Conservation (phyloP, 2,888 invertebrate species). For the Hemithea aestivaria region DNA sequence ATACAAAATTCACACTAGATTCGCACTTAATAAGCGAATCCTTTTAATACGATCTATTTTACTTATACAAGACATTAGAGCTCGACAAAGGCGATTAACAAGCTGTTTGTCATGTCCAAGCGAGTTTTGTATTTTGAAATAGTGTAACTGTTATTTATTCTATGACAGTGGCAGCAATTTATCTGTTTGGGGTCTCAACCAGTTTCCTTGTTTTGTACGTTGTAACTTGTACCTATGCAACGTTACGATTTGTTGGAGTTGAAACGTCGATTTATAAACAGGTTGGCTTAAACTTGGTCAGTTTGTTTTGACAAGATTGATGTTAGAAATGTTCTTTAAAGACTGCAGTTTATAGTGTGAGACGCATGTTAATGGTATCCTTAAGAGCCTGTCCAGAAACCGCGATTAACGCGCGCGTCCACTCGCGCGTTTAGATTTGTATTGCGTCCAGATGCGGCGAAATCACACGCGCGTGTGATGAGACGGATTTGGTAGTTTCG, state of each 20-base stretch:
- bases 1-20: constrained; percentile 36
- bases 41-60: constrained; percentile 57
- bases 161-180: constrained; percentile 18
- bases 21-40: constrained; percentile 37
- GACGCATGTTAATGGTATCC: too few species aligned
- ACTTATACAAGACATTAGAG: constrained; percentile 50
- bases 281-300: constrained; percentile 10
- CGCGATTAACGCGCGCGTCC: too few species aligned
- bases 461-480: too few species aligned
- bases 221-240: constrained; percentile 17
- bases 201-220: constrained; percentile 26
- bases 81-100: constrained; percentile 64
- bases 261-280: constrained; percentile 20
- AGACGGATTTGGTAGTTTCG: too few species aligned
- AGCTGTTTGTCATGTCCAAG: constrained; percentile 57
- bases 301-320: constrained; percentile 16
- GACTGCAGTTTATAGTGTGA: too few species aligned
- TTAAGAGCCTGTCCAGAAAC: too few species aligned
- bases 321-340: not conserved
- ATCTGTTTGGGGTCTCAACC: constrained; percentile 25
- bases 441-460: too few species aligned
- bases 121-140: constrained; percentile 38
- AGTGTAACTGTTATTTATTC: constrained; percentile 6
- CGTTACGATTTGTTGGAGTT: constrained; percentile 29
- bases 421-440: too few species aligned